These are phyloP conservation scores for Anthonomus grandis DNA, from an alignment of 1,140 invertebrate species.

Conservation along the genomic window DNA sequence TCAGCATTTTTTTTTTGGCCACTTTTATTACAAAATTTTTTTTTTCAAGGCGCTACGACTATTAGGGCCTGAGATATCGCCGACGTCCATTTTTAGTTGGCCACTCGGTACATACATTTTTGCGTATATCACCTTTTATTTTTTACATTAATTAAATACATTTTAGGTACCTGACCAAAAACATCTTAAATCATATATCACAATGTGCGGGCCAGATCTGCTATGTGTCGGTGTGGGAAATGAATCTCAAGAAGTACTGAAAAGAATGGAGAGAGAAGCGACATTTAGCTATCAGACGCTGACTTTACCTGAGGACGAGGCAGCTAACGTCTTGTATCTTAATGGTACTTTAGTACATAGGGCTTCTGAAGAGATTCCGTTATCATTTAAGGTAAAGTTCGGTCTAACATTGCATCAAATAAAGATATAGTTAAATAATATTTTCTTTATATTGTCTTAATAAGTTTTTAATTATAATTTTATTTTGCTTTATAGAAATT, in stretches of 20 bases:
- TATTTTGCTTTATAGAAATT: constrained; percentile 64
- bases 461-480: background rate
- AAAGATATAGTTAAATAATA: background rate
- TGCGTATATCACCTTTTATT: background rate
- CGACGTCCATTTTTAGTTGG: no score
- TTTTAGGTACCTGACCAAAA: constrained; percentile 61
- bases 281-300: constrained; percentile 86
- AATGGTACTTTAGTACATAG: constrained; percentile 89
- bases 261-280: constrained; percentile 88
- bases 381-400: constrained; percentile 68
- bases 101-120: no score
- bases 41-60: no score
- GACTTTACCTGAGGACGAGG: constrained; percentile 81
- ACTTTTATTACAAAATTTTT: no score
- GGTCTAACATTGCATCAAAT: background rate
- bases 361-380: constrained; percentile 76
- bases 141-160: background rate
- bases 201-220: constrained; percentile 85
- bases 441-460: background rate
- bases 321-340: constrained; percentile 85
- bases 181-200: constrained; percentile 77
- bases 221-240: constrained; percentile 78
- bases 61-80: no score
- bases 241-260: constrained; percentile 80
- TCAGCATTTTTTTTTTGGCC: no score